These are phyloP conservation scores for Alauda arvensis DNA, from an alignment of 2,797 vertebrate species.

Conservation along the genomic window DNA sequence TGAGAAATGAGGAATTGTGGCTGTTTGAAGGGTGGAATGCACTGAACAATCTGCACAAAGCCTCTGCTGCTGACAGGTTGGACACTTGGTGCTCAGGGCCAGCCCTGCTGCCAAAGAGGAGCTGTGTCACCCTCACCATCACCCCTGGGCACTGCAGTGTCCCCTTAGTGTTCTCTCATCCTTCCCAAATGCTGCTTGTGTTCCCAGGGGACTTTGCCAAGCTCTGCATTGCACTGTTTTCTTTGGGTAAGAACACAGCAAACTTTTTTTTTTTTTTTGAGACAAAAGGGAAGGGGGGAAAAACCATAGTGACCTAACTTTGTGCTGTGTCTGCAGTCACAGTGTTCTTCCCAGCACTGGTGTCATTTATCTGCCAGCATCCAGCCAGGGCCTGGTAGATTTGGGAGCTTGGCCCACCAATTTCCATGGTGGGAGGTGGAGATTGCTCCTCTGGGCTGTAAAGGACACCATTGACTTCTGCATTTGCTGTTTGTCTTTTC, in stretches of 20 bases:
- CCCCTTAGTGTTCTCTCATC: neutral
- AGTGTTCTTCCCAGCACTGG: neutral
- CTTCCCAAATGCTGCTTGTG: neutral
- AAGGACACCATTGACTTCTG: neutral
- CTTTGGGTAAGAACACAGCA: neutral
- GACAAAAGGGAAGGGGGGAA: neutral
- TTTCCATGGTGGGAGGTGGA: neutral
- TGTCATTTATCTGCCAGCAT: neutral
- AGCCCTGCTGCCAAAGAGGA: neutral
- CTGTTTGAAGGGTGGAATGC: neutral
- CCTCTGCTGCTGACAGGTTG: neutral
- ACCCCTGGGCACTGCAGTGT: neutral
- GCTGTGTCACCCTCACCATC: neutral
- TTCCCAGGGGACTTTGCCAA: neutral
- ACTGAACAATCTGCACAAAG: rapidly evolving
- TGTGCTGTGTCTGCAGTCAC: neutral
- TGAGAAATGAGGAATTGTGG: neutral
- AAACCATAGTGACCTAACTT: neutral
- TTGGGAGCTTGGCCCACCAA: neutral
- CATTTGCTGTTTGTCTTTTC: neutral
- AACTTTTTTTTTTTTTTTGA: neutral
- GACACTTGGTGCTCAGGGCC: neutral
- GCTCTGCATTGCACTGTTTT: neutral
- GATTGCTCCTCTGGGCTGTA: neutral
- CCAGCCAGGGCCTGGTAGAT: neutral